Conservation (phyloP, 1,140 invertebrate genomes). For the Euglossa dilemma region DNA sequence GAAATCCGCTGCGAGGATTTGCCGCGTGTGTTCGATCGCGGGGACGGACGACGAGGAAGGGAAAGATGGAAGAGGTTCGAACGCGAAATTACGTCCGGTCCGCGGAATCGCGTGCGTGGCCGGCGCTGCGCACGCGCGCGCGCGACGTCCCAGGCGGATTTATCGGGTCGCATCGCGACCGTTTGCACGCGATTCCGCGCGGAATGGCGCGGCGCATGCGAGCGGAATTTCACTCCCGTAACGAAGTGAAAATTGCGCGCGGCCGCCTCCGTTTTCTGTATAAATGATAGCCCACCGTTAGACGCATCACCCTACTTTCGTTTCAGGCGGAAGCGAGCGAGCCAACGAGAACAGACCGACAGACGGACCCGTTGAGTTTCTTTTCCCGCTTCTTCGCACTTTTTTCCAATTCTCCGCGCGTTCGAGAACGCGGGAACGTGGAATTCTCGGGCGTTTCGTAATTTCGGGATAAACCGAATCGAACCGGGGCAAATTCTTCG, state of each 20-base stretch:
- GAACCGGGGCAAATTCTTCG: too few species aligned
- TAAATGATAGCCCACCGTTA: conserved; percentile 53
- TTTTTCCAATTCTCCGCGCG: background rate
- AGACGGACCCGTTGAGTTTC: background rate
- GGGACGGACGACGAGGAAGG: background rate
- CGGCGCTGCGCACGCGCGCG: conserved; percentile 26
- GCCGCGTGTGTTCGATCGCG: background rate
- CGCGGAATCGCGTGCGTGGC: conserved; percentile 6
- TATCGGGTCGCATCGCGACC: conserved; percentile 74
- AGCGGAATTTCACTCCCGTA: conserved; percentile 76
- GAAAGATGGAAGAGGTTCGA: conserved; percentile 10
- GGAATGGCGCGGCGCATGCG: conserved; percentile 35
- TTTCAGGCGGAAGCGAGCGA: conserved; percentile 61
- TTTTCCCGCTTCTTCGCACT: background rate
- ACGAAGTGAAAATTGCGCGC: conserved; percentile 76
- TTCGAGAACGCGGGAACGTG: background rate
- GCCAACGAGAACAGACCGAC: conserved; percentile 19
- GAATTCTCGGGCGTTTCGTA: background rate
- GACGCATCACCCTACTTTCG: conserved; percentile 67
- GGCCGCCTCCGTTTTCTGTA: conserved; percentile 54
- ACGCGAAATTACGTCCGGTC: conserved; percentile 52
- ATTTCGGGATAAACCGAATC: background rate
- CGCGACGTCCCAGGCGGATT: conserved; percentile 53
- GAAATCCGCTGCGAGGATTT: too few species aligned
- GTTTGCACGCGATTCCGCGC: conserved; percentile 71